A percentile compares a stretch with the other conserved stretches of the same genome.
Conservation (phyloP, 1,140 invertebrate species). For the Copidosoma floridanum region DNA sequence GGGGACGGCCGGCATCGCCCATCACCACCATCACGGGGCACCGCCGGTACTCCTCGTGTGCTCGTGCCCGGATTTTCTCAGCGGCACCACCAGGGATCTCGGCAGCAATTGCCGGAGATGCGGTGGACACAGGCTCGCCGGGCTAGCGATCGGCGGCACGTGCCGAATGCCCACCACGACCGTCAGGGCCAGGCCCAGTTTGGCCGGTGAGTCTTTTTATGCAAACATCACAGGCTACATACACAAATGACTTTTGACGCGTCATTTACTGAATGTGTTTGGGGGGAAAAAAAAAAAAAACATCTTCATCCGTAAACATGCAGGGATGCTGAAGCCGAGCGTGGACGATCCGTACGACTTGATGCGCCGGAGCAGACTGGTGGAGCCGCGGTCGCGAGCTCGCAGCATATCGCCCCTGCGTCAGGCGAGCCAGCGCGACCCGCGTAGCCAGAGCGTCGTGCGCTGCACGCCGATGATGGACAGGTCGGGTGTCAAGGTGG, state of each 20-base stretch:
- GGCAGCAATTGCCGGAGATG: slow-evolving; percentile 73
- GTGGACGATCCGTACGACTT: slow-evolving; percentile 73
- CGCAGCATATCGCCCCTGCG: slow-evolving; percentile 62
- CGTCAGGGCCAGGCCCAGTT: slow-evolving; percentile 47
- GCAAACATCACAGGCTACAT: too few relatives aligned
- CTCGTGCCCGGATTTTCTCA: slow-evolving; percentile 73
- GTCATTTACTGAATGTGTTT: too few relatives aligned
- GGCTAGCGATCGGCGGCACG: slow-evolving; percentile 59
- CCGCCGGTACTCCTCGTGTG: slow-evolving; percentile 70
- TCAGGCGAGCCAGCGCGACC: slow-evolving; percentile 54
- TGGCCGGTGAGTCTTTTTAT: slow-evolving; percentile 48
- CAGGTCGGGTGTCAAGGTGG: background rate
- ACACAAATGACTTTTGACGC: too few relatives aligned
- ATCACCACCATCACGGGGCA: slow-evolving; percentile 30
- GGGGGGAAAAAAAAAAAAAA: too few relatives aligned
- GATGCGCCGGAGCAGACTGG: slow-evolving; percentile 71
- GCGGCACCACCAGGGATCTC: slow-evolving; percentile 72
- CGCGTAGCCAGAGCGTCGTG: slow-evolving; percentile 57
- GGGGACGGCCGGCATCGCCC: slow-evolving; percentile 31
- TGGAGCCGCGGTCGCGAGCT: slow-evolving; percentile 62
- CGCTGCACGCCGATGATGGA: slow-evolving; percentile 43
- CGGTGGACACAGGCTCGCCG: slow-evolving; percentile 69
- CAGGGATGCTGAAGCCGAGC: slow-evolving; percentile 47
- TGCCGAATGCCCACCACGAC: slow-evolving; percentile 60
- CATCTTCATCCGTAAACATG: background rate